These are phyloP conservation scores for Lutraria rhynchaena DNA, from an alignment of 1,140 invertebrate species.

Conservation along the genomic window DNA sequence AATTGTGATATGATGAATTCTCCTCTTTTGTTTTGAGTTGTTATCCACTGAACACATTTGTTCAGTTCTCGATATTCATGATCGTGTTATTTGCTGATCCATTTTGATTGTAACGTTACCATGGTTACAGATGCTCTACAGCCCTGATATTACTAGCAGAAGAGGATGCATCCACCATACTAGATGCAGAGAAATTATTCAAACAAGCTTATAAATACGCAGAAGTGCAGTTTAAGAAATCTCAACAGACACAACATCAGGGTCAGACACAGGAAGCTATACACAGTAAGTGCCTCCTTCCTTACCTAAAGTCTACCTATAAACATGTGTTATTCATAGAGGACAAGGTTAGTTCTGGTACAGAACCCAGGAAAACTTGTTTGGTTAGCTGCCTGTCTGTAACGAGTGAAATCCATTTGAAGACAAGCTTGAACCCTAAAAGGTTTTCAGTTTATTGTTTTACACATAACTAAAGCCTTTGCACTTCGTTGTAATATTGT, in stretches of 20 bases:
- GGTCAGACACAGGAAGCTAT: conserved; percentile 89
- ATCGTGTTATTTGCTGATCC: background rate
- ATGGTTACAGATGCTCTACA: conserved; percentile 87
- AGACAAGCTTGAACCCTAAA: no score
- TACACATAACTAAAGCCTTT: no score
- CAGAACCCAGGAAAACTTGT: no score
- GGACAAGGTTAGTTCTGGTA: no score
- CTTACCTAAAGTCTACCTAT: background rate
- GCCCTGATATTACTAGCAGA: conserved; percentile 98
- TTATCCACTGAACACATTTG: background rate
- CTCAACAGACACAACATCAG: conserved; percentile 90
- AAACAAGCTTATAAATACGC: conserved; percentile 94
- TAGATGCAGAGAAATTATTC: conserved; percentile 93
- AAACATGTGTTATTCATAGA: no score
- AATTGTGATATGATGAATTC: no score
- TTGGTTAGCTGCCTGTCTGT: no score
- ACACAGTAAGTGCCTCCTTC: conserved; percentile 90
- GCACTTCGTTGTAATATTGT: no score
- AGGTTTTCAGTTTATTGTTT: no score
- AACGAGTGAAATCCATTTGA: no score
- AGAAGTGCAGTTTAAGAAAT: conserved; percentile 92
- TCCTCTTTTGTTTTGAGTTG: background rate
- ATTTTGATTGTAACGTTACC: conserved; percentile 2
- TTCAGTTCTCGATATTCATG: background rate
- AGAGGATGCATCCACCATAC: conserved; percentile 96